phyloP scores from a whole-genome alignment of 2,113 vertebrate species.

The Cathartes aura region DNA sequence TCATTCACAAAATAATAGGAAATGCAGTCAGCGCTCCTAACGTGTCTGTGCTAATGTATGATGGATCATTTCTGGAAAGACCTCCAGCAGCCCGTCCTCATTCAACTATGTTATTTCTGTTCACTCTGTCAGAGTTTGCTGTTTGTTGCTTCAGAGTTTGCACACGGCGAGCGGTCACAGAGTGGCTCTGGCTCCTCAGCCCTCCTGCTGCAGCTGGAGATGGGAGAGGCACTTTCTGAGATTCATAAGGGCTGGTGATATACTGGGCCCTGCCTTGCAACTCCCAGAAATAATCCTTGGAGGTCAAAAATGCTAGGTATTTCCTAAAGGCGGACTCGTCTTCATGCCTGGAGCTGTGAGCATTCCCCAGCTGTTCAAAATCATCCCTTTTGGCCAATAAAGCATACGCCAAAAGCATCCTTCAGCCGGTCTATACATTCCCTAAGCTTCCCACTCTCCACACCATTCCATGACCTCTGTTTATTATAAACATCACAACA shows the following conservation, averaged over 20 bases:
- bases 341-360: neutral
- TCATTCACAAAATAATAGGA: constrained; percentile 11
- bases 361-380: neutral
- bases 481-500: neutral
- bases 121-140: neutral
- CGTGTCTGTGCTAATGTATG: neutral
- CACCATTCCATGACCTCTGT: neutral
- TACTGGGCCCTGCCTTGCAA: neutral
- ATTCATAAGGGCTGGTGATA: neutral
- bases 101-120: neutral
- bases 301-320: constrained; percentile 13
- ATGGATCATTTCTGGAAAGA: constrained; percentile 1
- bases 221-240: neutral
- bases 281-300: neutral
- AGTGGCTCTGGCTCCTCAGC: neutral
- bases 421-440: neutral
- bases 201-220: neutral
- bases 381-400: neutral
- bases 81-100: neutral
- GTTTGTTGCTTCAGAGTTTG: neutral
- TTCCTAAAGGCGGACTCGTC: neutral
- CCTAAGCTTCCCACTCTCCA: neutral
- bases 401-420: neutral
- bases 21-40: neutral
- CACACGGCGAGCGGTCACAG: neutral